Evolutionary conservation across 2,888 invertebrate genomes (phyloP).

Genomic region (Panopea generosa): DNA sequence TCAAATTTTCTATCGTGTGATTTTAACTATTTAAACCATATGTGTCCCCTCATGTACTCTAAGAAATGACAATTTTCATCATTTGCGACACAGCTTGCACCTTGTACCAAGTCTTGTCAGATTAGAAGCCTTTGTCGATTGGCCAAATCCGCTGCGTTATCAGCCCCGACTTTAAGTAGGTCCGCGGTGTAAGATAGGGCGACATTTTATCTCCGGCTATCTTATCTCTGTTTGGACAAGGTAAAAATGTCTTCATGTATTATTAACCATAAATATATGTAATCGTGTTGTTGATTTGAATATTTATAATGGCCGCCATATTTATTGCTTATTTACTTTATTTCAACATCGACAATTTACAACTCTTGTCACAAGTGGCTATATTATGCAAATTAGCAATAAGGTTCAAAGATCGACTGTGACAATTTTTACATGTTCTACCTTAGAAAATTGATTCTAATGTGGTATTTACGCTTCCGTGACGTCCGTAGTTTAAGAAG

Average conservation of each 20-base stretch:
- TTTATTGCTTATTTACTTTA: conserved; percentile 61
- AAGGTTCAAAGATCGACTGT: conserved; percentile 35
- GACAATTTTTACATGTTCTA: conserved; percentile 2
- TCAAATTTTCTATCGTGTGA: conserved; percentile 37
- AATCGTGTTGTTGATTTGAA: conserved; percentile 51
- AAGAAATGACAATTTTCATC: conserved; percentile 30
- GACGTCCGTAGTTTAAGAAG: too few species aligned
- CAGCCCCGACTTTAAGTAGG: conserved; percentile 58
- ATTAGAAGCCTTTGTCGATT: conserved; percentile 46
- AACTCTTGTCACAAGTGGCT: conserved; percentile 53
- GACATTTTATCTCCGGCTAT: conserved; percentile 54
- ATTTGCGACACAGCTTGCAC: conserved; percentile 39
- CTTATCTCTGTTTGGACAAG: conserved; percentile 60
- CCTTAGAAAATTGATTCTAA: too few species aligned
- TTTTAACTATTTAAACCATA: conserved; percentile 40
- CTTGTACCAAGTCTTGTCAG: conserved; percentile 43
- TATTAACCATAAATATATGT: conserved; percentile 53
- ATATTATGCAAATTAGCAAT: conserved; percentile 64
- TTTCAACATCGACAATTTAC: conserved; percentile 50
- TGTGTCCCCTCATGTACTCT: conserved; percentile 49
- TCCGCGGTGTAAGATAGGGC: conserved; percentile 49
- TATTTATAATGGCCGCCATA: conserved; percentile 62
- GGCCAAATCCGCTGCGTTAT: conserved; percentile 46
- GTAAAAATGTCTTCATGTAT: conserved; percentile 65
- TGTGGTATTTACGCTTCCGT: too few species aligned